Evolutionary conservation across 2,797 vertebrate genomes (phyloP).

Genomic region (Phalloptychus januarius): DNA sequence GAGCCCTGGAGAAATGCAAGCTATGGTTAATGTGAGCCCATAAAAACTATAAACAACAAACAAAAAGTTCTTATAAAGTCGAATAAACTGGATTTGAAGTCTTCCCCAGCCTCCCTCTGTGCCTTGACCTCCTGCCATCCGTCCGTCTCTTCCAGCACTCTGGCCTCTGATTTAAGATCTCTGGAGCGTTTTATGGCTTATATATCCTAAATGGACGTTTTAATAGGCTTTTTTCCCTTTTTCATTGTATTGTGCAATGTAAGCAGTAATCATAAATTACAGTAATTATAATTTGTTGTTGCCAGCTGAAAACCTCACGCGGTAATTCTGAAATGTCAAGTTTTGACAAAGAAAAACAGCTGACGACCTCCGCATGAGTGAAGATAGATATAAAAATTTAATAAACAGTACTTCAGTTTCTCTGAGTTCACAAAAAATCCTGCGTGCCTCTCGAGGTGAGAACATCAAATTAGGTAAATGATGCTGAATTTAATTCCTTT

Average conservation of each 20-base stretch:
- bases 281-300: slow-evolving; percentile 70
- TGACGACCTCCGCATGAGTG: slow-evolving; percentile 14
- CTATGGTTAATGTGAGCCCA: neutral
- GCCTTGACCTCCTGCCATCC: slow-evolving; percentile 53
- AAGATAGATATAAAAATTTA: slow-evolving; percentile 18
- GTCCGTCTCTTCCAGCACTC: slow-evolving; percentile 37
- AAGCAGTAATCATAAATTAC: slow-evolving; percentile 73
- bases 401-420: slow-evolving; percentile 1
- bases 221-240: slow-evolving; percentile 57
- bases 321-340: slow-evolving; percentile 59
- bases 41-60: neutral
- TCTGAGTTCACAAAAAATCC: neutral
- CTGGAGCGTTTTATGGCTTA: slow-evolving; percentile 63
- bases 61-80: neutral
- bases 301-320: slow-evolving; percentile 46
- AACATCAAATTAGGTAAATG: slow-evolving; percentile 17
- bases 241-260: slow-evolving; percentile 66
- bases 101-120: slow-evolving; percentile 28
- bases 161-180: slow-evolving; percentile 65
- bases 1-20: neutral
- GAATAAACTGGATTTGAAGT: slow-evolving; percentile 1
- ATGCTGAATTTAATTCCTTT: neutral
- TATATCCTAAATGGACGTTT: slow-evolving; percentile 69
- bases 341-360: slow-evolving; percentile 49
- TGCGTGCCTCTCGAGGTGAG: neutral